Conservation (phyloP, 2,888 invertebrate species). For the Tenthredo amoena region DNA sequence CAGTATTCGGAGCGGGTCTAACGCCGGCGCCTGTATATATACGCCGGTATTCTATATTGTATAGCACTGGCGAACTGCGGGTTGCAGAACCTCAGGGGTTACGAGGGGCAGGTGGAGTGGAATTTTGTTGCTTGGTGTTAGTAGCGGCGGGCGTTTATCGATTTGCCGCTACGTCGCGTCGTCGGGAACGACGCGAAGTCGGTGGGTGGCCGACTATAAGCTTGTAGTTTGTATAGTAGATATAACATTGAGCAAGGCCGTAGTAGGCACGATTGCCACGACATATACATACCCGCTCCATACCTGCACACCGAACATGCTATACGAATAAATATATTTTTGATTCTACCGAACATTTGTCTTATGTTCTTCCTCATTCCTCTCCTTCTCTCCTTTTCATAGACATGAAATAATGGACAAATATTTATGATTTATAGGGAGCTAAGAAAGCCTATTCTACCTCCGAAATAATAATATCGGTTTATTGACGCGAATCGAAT, state of each 20-base stretch:
- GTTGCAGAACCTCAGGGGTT: slow-evolving; percentile 33
- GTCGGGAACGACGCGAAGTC: slow-evolving; percentile 59
- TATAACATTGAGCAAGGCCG: slow-evolving; percentile 45
- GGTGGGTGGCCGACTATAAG: slow-evolving; percentile 58
- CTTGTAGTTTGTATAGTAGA: slow-evolving; percentile 56
- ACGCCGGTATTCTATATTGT: not conserved
- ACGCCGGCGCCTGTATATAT: slow-evolving; percentile 42
- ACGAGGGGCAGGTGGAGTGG: not conserved
- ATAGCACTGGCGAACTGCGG: slow-evolving; percentile 6
- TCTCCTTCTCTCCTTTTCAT: not conserved
- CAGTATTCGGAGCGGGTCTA: not conserved
- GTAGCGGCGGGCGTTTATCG: slow-evolving; percentile 67
- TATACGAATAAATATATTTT: not conserved
- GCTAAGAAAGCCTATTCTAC: not conserved
- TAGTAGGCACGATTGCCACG: slow-evolving; percentile 31
- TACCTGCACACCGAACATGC: not conserved
- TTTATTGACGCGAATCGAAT: not conserved
- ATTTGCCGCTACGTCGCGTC: slow-evolving; percentile 64
- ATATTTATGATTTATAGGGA: not conserved
- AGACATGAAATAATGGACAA: not conserved
- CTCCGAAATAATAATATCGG: not conserved
- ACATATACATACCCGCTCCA: not conserved
- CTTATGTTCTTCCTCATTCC: not conserved
- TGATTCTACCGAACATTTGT: not conserved
- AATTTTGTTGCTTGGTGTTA: slow-evolving; percentile 34